Evolutionary conservation across 2,113 vertebrate species (phyloP).

Genomic region (Pogonocichla stellata): DNA sequence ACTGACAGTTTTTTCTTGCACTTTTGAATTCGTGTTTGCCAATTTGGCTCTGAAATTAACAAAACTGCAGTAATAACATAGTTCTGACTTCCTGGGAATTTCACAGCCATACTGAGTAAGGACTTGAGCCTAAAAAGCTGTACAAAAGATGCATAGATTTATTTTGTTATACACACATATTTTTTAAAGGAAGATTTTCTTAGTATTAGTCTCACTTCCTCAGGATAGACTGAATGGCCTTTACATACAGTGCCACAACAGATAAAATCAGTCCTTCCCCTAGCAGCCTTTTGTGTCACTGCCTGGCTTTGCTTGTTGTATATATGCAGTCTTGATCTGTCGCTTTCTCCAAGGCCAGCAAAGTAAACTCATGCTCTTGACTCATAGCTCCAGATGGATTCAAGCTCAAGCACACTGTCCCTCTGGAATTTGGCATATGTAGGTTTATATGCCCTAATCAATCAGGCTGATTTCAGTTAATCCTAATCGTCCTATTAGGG

Average conservation of each 20-base stretch:
- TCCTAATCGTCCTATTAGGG: conserved; percentile 76
- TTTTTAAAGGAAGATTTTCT: background rate
- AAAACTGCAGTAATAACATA: background rate
- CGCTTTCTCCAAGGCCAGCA: conserved; percentile 35
- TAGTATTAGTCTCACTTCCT: background rate
- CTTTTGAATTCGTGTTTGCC: background rate
- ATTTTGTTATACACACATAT: background rate
- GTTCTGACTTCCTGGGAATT: background rate
- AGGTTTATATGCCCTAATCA: conserved; percentile 66
- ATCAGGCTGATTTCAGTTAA: conserved; percentile 73
- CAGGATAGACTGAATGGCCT: background rate
- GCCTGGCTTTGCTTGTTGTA: background rate
- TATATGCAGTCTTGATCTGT: conserved; percentile 25
- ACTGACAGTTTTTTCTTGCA: background rate
- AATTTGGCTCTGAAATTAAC: conserved; percentile 3
- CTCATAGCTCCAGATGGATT: conserved; percentile 65
- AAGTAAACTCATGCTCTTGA: conserved; percentile 51
- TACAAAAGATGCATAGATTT: background rate
- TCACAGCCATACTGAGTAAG: background rate
- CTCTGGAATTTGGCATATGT: conserved; percentile 42
- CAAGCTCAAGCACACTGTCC: conserved; percentile 34
- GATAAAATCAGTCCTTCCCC: conserved; percentile 35
- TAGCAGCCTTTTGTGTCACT: background rate
- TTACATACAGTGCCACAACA: background rate
- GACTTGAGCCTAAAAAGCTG: background rate